Conservation (phyloP, 2,888 invertebrate genomes). For the Camptogramma bilineatum region DNA sequence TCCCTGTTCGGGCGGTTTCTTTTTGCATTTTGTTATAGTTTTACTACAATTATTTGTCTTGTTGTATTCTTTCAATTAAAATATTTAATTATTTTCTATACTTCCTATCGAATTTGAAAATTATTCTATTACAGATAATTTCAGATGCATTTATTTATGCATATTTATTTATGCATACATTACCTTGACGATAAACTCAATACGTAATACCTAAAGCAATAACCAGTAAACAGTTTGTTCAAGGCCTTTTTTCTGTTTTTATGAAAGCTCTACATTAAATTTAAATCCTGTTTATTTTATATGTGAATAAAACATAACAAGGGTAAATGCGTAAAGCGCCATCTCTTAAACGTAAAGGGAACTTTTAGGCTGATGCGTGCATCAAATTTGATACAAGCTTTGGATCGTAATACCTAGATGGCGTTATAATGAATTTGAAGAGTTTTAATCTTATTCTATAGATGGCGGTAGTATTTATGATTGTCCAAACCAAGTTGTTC, state of each 20-base stretch:
- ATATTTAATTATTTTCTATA: no score
- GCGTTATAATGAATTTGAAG: conserved; percentile 18
- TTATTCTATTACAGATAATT: no score
- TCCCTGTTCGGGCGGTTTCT: conserved; percentile 82
- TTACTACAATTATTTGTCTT: background rate
- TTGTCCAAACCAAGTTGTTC: background rate
- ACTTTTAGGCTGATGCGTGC: background rate
- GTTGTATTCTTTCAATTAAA: background rate
- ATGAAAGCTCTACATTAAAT: no score
- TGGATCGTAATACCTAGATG: conserved; percentile 23
- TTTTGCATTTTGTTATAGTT: conserved; percentile 45
- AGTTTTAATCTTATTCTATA: conserved; percentile 23
- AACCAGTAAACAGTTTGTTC: no score
- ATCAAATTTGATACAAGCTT: background rate
- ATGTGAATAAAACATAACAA: background rate
- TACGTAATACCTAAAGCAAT: no score
- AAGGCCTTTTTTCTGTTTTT: no score
- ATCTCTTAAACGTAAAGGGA: conserved; percentile 9
- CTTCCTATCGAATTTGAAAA: no score
- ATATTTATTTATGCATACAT: no score
- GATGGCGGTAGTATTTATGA: conserved; percentile 43
- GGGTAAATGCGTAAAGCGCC: conserved; percentile 13
- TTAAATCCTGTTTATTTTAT: no score
- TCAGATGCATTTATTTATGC: no score
- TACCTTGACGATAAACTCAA: no score